Conservation (phyloP, 2,113 vertebrate species). For the Hiodon alosoides region DNA sequence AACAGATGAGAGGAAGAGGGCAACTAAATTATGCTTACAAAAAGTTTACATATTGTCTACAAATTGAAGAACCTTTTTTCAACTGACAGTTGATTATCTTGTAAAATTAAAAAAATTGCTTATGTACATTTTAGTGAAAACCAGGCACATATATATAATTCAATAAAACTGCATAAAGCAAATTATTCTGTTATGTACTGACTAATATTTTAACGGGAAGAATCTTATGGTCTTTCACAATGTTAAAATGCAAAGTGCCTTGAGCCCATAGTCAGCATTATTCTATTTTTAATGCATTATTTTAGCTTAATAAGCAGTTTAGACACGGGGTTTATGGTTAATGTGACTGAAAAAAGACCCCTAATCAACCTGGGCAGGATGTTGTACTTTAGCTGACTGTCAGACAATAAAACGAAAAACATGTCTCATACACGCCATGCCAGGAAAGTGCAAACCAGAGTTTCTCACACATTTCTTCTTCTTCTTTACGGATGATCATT, state of each 20-base stretch:
- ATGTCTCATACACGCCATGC: no score
- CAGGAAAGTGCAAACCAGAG: no score
- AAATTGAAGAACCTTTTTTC: slow-evolving; percentile 15
- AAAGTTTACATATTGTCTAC: not conserved
- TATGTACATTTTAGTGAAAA: slow-evolving; percentile 12
- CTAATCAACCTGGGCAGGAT: no score
- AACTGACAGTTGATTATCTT: slow-evolving; percentile 2
- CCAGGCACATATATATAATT: slow-evolving; percentile 18
- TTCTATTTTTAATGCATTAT: slow-evolving; percentile 9
- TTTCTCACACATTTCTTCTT: no score
- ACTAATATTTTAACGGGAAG: slow-evolving; percentile 15
- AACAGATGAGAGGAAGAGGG: not conserved
- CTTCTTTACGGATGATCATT: no score
- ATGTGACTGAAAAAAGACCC: no score
- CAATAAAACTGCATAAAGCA: slow-evolving; percentile 13
- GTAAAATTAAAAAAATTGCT: slow-evolving; percentile 11
- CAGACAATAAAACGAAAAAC: no score
- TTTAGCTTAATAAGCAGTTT: slow-evolving; percentile 10
- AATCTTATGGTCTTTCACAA: slow-evolving; percentile 13
- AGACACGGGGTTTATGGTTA: no score
- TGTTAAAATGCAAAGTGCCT: slow-evolving; percentile 6
- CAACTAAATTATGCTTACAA: slow-evolving; percentile 13
- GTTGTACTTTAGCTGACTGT: no score
- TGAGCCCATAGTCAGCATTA: not conserved
- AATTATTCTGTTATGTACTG: slow-evolving; percentile 9